Conservation (phyloP, 2,888 invertebrate genomes). For the Meghimatium bilineatum region DNA sequence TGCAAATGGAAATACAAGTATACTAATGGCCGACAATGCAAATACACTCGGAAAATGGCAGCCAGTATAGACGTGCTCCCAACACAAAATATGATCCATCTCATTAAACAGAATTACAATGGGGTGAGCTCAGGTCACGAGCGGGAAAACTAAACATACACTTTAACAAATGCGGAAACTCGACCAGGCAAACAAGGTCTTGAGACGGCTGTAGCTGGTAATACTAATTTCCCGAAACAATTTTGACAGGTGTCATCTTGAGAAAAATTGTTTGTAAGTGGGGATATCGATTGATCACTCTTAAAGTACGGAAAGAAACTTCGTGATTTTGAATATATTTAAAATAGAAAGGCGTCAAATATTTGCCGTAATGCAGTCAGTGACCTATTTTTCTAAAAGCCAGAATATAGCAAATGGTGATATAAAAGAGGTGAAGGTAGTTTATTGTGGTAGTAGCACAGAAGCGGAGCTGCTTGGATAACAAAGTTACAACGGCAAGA, state of each 20-base stretch:
- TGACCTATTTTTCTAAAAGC: not conserved
- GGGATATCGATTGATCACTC: not conserved
- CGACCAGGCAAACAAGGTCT: conserved; percentile 8
- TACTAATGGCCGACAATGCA: conserved; percentile 10
- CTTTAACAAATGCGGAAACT: conserved; percentile 2
- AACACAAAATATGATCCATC: conserved; percentile 27
- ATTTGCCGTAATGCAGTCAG: not conserved
- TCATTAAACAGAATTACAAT: conserved; percentile 32
- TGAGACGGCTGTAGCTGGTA: not conserved
- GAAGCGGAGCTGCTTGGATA: too few relatives aligned
- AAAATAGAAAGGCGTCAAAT: not conserved
- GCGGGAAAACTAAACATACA: conserved; percentile 24
- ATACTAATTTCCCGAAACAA: not conserved
- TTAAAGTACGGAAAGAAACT: not conserved
- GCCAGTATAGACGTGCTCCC: conserved; percentile 20
- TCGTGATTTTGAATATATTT: conserved; percentile 1
- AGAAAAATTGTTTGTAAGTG: conserved; percentile 6
- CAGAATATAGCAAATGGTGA: not conserved
- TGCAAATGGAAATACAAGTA: conserved; percentile 24
- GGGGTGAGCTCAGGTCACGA: conserved; percentile 9
- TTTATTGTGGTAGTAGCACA: too few relatives aligned
- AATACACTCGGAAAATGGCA: conserved; percentile 12
- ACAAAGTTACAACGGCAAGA: too few relatives aligned
- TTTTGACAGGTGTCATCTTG: conserved; percentile 27
- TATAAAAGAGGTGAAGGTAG: not conserved